Conservation (phyloP, 2,113 vertebrate genomes). For the Indicator indicator region DNA sequence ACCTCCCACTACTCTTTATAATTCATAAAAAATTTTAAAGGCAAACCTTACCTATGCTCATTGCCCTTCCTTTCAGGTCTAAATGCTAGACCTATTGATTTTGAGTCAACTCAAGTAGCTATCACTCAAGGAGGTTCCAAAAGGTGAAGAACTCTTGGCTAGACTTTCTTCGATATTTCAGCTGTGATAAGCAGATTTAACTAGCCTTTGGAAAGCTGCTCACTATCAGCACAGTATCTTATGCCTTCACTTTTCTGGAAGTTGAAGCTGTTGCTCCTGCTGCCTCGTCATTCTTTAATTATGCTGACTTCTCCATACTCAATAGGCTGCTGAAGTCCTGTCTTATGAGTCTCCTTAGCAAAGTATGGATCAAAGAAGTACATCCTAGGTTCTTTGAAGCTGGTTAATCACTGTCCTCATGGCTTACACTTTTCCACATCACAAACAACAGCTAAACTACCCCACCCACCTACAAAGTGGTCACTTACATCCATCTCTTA, state of each 20-base stretch:
- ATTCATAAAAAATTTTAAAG: constrained; percentile 88
- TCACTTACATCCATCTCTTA: constrained; percentile 79
- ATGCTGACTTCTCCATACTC: constrained; percentile 96
- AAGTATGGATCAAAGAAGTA: constrained; percentile 87
- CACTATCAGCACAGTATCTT: constrained; percentile 91
- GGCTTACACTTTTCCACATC: constrained; percentile 75
- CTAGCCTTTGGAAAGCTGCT: constrained; percentile 91
- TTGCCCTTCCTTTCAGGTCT: constrained; percentile 94
- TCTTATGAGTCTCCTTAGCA: constrained; percentile 93
- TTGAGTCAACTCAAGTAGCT: constrained; percentile 88
- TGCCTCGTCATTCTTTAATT: constrained; percentile 93
- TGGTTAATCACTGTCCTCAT: constrained; percentile 79
- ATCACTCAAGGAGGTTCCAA: constrained; percentile 92
- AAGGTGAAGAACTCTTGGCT: constrained; percentile 90
- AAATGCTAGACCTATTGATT: constrained; percentile 89
- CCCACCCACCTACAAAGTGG: constrained; percentile 75
- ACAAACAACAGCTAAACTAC: constrained; percentile 77
- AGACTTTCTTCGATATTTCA: constrained; percentile 96
- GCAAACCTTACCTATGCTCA: constrained; percentile 91
- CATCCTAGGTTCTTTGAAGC: constrained; percentile 84
- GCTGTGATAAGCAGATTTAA: constrained; percentile 87
- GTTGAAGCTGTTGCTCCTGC: constrained; percentile 90
- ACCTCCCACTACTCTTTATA: constrained; percentile 79
- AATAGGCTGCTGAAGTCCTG: constrained; percentile 92
- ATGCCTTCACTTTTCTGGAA: constrained; percentile 90